Conservation (phyloP, 2,113 vertebrate genomes). For the Sapayoa aenigma region DNA sequence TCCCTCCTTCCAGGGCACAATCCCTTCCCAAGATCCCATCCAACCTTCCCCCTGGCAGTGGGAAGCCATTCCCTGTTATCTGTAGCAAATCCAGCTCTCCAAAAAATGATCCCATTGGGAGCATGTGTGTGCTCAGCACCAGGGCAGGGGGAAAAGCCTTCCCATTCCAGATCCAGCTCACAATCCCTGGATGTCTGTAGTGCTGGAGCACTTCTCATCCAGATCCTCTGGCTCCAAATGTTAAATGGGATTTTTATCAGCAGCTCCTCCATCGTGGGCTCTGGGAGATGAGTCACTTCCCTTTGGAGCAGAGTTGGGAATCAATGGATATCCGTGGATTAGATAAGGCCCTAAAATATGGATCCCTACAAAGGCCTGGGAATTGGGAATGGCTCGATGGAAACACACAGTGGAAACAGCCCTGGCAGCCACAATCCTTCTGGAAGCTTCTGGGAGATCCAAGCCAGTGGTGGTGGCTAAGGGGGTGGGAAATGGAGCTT, state of each 20-base stretch:
- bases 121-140: accelerated
- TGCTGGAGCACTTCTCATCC: not conserved
- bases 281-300: constrained; percentile 50
- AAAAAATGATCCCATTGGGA: accelerated
- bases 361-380: not conserved
- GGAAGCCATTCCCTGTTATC: not conserved
- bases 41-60: not conserved
- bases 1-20: accelerated
- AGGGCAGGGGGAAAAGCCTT: not conserved
- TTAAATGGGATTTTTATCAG: constrained; percentile 21
- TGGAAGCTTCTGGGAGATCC: not conserved
- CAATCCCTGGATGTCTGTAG: not conserved
- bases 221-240: not conserved
- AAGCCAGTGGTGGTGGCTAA: not conserved
- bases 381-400: not conserved
- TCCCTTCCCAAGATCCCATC: not conserved
- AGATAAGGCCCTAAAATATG: not conserved
- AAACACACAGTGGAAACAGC: not conserved
- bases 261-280: not conserved
- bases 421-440: not conserved
- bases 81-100: not conserved
- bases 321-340: not conserved
- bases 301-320: constrained; percentile 21
- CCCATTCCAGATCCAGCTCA: not conserved
- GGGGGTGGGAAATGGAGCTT: not conserved